Evolutionary conservation across 2,797 vertebrate species (phyloP).

Genomic region (Ctenochaetus hawaiiensis): DNA sequence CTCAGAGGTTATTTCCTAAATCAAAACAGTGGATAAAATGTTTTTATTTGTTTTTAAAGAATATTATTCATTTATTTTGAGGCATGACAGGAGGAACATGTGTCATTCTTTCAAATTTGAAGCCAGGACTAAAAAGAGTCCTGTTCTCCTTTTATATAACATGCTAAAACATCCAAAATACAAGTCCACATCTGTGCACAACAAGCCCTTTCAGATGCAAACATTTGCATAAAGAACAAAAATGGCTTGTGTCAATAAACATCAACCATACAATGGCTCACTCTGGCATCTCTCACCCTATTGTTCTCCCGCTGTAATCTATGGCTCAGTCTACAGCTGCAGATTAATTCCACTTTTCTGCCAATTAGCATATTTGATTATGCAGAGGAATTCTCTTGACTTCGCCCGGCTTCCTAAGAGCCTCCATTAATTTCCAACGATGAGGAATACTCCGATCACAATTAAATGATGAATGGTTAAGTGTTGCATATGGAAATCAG

Average conservation of each 20-base stretch:
- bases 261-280: constrained; percentile 29
- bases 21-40: too few relatives aligned
- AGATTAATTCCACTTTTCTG: constrained; percentile 61
- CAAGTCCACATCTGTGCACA: neutral
- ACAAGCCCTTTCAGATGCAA: constrained; percentile 11
- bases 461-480: constrained; percentile 80
- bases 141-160: neutral
- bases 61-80: too few relatives aligned
- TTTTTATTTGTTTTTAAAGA: too few relatives aligned
- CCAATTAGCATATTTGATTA: constrained; percentile 81
- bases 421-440: constrained; percentile 71
- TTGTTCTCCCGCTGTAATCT: constrained; percentile 74
- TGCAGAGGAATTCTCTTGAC: constrained; percentile 77
- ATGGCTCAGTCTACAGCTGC: constrained; percentile 33
- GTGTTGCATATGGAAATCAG: constrained; percentile 73
- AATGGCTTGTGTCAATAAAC: constrained; percentile 51
- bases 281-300: constrained; percentile 51
- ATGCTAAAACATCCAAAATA: neutral
- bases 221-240: constrained; percentile 57
- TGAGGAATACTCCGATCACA: constrained; percentile 71
- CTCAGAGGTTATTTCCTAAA: too few relatives aligned
- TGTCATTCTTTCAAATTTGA: neutral
- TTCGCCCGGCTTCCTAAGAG: constrained; percentile 69
- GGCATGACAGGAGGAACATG: neutral
- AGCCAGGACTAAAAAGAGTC: neutral